Conservation (phyloP, 2,797 vertebrate species). For the Benthosema pterotum region DNA sequence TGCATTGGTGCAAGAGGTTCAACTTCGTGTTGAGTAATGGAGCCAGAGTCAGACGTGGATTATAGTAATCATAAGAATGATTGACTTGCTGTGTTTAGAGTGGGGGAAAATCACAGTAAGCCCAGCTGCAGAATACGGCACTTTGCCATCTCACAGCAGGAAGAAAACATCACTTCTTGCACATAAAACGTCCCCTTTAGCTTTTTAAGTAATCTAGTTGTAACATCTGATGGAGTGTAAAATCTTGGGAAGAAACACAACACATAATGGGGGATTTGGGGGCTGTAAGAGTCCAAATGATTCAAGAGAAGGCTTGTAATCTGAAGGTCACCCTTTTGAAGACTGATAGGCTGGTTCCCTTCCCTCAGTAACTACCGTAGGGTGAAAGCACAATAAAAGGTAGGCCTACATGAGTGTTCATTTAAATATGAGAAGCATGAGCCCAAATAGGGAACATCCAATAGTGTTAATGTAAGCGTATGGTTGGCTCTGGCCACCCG, state of each 20-base stretch:
- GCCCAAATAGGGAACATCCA: no score
- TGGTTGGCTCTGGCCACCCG: no score
- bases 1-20: conserved; percentile 46
- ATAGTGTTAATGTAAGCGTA: no score
- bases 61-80: conserved; percentile 56
- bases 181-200: conserved; percentile 9
- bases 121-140: conserved; percentile 28
- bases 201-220: background rate
- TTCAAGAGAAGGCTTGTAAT: background rate
- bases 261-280: no score
- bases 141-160: conserved; percentile 5
- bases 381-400: no score
- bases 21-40: conserved; percentile 55
- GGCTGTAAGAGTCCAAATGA: background rate
- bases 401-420: no score
- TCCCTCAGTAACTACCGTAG: background rate
- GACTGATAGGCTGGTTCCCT: background rate
- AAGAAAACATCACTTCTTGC: conserved; percentile 22
- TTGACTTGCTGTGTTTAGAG: conserved; percentile 35
- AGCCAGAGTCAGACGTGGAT: conserved; percentile 53
- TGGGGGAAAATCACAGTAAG: conserved; percentile 27
- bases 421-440: no score
- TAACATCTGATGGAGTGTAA: background rate
- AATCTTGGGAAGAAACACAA: background rate
- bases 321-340: background rate